Conservation (phyloP, 2,797 vertebrate species). For the Psittacula derbiana region DNA sequence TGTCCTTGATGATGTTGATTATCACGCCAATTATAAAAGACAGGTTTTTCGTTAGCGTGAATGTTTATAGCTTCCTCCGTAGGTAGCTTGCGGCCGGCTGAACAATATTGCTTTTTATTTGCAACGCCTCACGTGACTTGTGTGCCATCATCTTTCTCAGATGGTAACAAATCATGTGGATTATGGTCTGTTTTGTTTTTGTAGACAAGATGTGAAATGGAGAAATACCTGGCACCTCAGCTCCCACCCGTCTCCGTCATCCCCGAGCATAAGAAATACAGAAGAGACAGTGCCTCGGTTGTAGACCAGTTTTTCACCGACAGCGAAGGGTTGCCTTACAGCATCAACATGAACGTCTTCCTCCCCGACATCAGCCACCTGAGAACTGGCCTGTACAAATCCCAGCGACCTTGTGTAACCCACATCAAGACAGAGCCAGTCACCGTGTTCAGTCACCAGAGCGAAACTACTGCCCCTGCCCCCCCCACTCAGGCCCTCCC, state of each 20-base stretch:
- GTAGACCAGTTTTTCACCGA: slow-evolving; percentile 92
- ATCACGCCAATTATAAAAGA: not conserved
- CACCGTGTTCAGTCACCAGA: slow-evolving; percentile 84
- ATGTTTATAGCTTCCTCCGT: not conserved
- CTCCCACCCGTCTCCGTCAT: slow-evolving; percentile 75
- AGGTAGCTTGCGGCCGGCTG: not conserved
- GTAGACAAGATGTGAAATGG: slow-evolving; percentile 91
- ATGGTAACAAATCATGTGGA: not conserved
- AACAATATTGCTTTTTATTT: not conserved
- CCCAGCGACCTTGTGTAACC: slow-evolving; percentile 80
- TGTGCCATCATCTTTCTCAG: not conserved
- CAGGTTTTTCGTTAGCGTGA: slow-evolving; percentile 13
- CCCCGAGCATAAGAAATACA: slow-evolving; percentile 85
- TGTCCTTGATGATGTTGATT: slow-evolving; percentile 7
- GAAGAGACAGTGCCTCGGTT: slow-evolving; percentile 84
- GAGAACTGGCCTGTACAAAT: slow-evolving; percentile 89
- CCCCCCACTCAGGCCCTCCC: slow-evolving; percentile 77
- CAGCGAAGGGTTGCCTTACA: slow-evolving; percentile 88
- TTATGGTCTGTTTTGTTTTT: slow-evolving; percentile 52
- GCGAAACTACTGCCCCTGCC: slow-evolving; percentile 76
- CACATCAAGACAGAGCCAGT: slow-evolving; percentile 92
- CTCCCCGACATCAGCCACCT: slow-evolving; percentile 91
- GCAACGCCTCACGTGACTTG: not conserved
- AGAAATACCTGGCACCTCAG: slow-evolving; percentile 86
- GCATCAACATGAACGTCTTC: slow-evolving; percentile 95